Evolutionary conservation across 2,888 invertebrate genomes (phyloP), one percentile per base, ranked within the genome.

Genomic region (Platypus cylindrus): DNA sequence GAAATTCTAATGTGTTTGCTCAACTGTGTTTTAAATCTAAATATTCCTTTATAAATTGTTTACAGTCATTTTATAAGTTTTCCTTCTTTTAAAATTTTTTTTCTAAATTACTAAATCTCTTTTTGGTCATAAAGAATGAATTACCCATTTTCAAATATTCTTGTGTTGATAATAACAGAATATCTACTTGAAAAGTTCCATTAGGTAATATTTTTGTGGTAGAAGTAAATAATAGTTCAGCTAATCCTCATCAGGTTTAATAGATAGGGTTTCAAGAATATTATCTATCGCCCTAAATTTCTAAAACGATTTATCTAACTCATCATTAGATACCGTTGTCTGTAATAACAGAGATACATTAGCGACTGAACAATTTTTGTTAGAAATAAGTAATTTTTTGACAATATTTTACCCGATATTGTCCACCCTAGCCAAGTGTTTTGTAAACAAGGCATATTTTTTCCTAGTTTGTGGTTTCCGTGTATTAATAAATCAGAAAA

Each of bases 171-270:
- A 11, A 23, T 3, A 36, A 24, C 4, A 24, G 31, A 14, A 36
- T n/a, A 32, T 36, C 26, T 15, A 32, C 36, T 11, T 31, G 24
- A 36, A 24, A 36, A 11, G n/a, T 11, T 23, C 36, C 31, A 25
- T 32, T 16, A 13, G 7, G 3, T 5, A 31, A 17, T 15, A 23
- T 20, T 15, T 33, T 30, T 31, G 30, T 23, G 5, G 34, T 31
- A n/a, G n/a, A 7, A 20, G 12, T 12, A 24, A 32, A 32, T 11
- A 24, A 32, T 7, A 3, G 16, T 17, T 36, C 31, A 13, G 31
- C 30, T 5, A n/a, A 3, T 24, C 2, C 2, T 32, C 36, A 7
- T 36, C 36, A 2, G 1, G 1, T 2, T 30, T 24, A 2, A 36
- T 1, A 11, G 2, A 2, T 15, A 8, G 14, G 7, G 9, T 3